Conservation (phyloP, 2,888 invertebrate species). For the Charanyca ferruginea region DNA sequence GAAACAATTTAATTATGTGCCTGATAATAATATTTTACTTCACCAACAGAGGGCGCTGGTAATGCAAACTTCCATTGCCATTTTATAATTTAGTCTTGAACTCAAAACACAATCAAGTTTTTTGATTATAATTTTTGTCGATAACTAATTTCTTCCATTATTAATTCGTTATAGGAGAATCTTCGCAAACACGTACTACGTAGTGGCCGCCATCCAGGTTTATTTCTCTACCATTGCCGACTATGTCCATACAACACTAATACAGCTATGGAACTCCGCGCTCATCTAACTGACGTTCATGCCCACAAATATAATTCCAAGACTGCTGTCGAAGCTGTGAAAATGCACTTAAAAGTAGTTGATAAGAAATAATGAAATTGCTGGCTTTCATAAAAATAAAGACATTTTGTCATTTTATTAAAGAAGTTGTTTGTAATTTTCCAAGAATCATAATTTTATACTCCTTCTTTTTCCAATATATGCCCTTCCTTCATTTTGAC, state of each 20-base stretch:
- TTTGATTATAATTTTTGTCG: not conserved
- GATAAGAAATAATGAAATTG: slow-evolving; percentile 18
- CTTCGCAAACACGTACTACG: slow-evolving; percentile 96
- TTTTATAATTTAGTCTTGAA: not conserved
- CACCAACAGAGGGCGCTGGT: slow-evolving; percentile 15
- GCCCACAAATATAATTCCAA: slow-evolving; percentile 86
- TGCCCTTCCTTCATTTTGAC: no score
- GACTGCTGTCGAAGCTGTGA: slow-evolving; percentile 86
- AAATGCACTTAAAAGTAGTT: slow-evolving; percentile 73
- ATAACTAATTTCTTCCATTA: not conserved
- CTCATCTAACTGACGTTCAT: slow-evolving; percentile 92
- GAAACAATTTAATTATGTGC: not conserved
- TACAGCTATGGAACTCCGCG: slow-evolving; percentile 92
- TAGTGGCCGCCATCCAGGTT: slow-evolving; percentile 95
- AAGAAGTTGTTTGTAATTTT: no score
- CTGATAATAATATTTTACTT: not conserved
- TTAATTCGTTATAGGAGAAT: slow-evolving; percentile 93
- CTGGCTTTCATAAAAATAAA: not conserved
- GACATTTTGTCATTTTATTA: not conserved
- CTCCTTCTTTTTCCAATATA: no score
- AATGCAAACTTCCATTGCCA: not conserved
- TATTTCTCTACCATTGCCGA: slow-evolving; percentile 95
- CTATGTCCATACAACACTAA: slow-evolving; percentile 92
- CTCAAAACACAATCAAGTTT: not conserved
- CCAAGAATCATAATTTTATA: no score